Conservation (phyloP, 2,113 vertebrate species). For the Apodemus sylvaticus region DNA sequence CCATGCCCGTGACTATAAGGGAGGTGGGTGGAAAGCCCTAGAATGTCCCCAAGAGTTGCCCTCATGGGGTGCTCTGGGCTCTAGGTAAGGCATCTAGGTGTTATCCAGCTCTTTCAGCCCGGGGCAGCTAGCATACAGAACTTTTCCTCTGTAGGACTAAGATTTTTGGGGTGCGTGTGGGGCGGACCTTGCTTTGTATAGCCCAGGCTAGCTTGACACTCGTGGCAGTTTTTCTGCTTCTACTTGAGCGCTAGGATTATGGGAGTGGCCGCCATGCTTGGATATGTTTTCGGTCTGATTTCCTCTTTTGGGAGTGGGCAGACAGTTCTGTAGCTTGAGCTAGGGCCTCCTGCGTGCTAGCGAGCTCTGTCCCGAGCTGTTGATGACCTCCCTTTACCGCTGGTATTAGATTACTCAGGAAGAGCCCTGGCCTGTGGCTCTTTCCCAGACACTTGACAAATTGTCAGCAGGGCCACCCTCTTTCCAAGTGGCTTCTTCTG, state of each 20-base stretch:
- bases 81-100: fast-evolving
- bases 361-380: background rate
- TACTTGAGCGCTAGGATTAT: background rate
- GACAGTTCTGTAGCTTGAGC: background rate
- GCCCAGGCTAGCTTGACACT: background rate
- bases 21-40: too few relatives aligned
- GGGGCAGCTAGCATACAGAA: fast-evolving
- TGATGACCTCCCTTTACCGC: background rate
- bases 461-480: background rate
- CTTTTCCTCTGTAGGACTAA: background rate
- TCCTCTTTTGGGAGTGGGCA: background rate
- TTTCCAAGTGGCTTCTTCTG: background rate
- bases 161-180: background rate
- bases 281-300: background rate
- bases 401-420: background rate
- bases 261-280: background rate
- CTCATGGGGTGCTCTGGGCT: background rate
- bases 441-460: background rate
- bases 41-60: background rate
- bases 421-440: background rate
- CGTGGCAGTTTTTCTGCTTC: background rate
- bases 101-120: background rate
- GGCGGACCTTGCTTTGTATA: background rate
- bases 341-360: background rate
- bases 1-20: background rate